These are phyloP conservation scores for Condylostylus longicornis DNA, from an alignment of 1,140 invertebrate species.

Conservation along the genomic window DNA sequence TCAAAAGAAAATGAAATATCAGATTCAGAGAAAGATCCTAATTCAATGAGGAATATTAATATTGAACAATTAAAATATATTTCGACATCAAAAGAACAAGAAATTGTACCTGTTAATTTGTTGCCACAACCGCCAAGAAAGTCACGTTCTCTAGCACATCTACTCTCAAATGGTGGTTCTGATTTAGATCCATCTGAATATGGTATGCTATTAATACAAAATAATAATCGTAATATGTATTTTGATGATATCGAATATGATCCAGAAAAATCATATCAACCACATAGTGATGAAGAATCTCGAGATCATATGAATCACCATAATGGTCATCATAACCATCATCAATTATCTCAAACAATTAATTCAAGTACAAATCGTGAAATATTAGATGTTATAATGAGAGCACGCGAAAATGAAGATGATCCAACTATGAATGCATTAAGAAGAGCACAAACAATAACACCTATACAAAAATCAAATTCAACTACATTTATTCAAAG, in stretches of 20 bases:
- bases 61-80: constrained; percentile 65
- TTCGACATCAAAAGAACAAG: constrained; percentile 35
- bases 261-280: constrained; percentile 38
- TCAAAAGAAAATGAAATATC: not conserved
- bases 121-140: constrained; percentile 44
- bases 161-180: constrained; percentile 29
- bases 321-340: constrained; percentile 26
- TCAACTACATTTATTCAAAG: not conserved
- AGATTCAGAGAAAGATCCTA: constrained; percentile 48
- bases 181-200: constrained; percentile 29
- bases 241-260: constrained; percentile 33
- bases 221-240: constrained; percentile 22
- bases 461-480: not conserved
- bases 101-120: constrained; percentile 46
- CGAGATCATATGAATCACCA: constrained; percentile 34
- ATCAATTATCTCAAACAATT: constrained; percentile 28
- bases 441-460: constrained; percentile 22
- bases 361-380: constrained; percentile 37
- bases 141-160: constrained; percentile 39
- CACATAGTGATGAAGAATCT: constrained; percentile 11
- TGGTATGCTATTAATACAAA: constrained; percentile 20
- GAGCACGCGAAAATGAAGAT: constrained; percentile 34
- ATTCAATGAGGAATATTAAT: constrained; percentile 69
- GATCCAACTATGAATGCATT: constrained; percentile 29
- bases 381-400: constrained; percentile 37